Percentiles rank a stretch among this genome's conserved stretches.
phyloP scores from a whole-genome alignment of 2,888 invertebrate species.

The Cremastinae sp. region DNA sequence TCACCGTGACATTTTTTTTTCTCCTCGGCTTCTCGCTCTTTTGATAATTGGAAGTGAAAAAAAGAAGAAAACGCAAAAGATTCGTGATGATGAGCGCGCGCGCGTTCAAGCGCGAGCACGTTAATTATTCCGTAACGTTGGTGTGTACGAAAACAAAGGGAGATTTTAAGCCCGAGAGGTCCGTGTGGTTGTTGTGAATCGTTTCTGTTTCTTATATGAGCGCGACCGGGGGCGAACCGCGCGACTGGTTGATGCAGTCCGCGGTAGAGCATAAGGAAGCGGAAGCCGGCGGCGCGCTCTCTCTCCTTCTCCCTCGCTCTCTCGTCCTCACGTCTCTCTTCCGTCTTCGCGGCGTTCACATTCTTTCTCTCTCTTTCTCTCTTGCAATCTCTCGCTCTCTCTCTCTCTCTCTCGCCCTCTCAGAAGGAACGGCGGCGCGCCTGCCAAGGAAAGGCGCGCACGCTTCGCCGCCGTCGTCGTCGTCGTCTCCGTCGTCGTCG shows the following conservation, averaged over 20 bases:
- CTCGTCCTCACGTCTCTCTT: constrained; percentile 65
- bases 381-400: constrained; percentile 15
- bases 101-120: background rate
- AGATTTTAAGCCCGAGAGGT: constrained; percentile 7
- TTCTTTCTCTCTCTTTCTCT: constrained; percentile 51
- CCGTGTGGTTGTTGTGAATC: constrained; percentile 29
- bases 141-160: constrained; percentile 28
- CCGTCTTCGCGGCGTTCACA: constrained; percentile 59
- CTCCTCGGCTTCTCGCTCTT: background rate
- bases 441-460: constrained; percentile 79
- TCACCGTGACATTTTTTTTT: constrained; percentile 7
- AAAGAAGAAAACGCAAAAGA: too few species aligned
- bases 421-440: constrained; percentile 48
- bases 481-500: constrained; percentile 71
- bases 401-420: constrained; percentile 29
- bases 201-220: constrained; percentile 74
- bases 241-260: constrained; percentile 80
- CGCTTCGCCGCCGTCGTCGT: constrained; percentile 78
- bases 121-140: constrained; percentile 16
- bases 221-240: constrained; percentile 78
- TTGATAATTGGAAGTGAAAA: too few species aligned
- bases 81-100: too few species aligned
- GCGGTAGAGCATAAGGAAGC: constrained; percentile 80
- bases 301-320: constrained; percentile 66
- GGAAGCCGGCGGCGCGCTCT: constrained; percentile 78